These are phyloP conservation scores for Smittia sp. DNA, from an alignment of 2,888 invertebrate species.

Conservation along the genomic window DNA sequence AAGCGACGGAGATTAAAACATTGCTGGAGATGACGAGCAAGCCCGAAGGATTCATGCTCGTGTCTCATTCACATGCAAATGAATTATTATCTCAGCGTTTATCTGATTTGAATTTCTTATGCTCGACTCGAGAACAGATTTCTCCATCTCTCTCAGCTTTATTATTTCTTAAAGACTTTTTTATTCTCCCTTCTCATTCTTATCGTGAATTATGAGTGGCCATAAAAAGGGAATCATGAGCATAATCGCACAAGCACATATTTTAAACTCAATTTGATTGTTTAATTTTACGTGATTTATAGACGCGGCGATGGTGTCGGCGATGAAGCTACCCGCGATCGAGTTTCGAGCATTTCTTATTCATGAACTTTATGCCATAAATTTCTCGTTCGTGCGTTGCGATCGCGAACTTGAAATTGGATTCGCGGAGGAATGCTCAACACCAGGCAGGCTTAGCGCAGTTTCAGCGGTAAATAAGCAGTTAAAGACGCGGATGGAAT, in stretches of 20 bases:
- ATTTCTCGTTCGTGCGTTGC: constrained; percentile 8
- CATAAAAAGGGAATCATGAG: constrained; percentile 32
- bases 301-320: constrained; percentile 18
- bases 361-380: constrained; percentile 16
- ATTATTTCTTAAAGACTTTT: constrained; percentile 15
- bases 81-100: constrained; percentile 13
- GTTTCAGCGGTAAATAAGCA: neutral
- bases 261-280: constrained; percentile 38
- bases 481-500: neutral
- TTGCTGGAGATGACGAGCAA: too few relatives aligned
- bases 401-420: constrained; percentile 25
- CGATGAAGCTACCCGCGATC: constrained; percentile 11
- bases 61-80: constrained; percentile 4
- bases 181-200: neutral
- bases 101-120: neutral
- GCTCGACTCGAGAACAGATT: constrained; percentile 7
- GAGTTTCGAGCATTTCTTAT: neutral
- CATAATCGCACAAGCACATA: constrained; percentile 27
- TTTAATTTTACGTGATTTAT: constrained; percentile 41
- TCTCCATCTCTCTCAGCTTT: neutral
- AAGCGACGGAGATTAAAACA: too few relatives aligned
- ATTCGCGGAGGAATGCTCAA: constrained; percentile 6
- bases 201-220: constrained; percentile 24
- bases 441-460: neutral
- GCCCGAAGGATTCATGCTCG: too few relatives aligned